These are phyloP conservation scores for Sarcophaga bullata DNA, from an alignment of 1,140 invertebrate species.

Conservation along the genomic window DNA sequence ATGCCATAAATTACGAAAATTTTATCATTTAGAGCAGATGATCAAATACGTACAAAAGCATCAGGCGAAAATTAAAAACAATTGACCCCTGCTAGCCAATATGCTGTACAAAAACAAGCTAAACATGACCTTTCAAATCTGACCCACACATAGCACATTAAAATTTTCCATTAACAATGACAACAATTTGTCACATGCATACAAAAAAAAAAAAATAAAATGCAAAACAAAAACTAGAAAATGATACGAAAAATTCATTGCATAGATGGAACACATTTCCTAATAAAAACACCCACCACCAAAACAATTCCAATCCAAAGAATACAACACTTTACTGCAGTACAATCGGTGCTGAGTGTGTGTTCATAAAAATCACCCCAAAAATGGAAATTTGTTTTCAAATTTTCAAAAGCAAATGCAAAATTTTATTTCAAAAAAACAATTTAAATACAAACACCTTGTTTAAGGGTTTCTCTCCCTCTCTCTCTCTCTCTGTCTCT, in stretches of 20 bases:
- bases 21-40: neutral
- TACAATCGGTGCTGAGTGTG: too few relatives aligned
- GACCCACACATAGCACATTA: neutral
- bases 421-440: neutral
- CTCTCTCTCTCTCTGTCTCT: too few relatives aligned
- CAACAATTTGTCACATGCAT: constrained; percentile 9
- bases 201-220: neutral
- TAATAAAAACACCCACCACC: too few relatives aligned
- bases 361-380: neutral
- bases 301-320: too few relatives aligned
- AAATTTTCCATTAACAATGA: neutral
- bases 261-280: neutral
- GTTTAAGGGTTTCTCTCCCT: neutral
- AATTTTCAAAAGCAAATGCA: neutral
- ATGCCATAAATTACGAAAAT: neutral
- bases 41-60: neutral
- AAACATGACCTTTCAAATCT: constrained; percentile 11
- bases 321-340: too few relatives aligned
- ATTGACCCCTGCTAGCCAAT: neutral
- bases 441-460: constrained; percentile 25
- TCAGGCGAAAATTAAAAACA: neutral
- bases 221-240: neutral
- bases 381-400: neutral
- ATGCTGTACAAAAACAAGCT: neutral
- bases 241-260: neutral